phyloP scores from a whole-genome alignment of 2,113 vertebrate genomes.

The Nicator chloris region DNA sequence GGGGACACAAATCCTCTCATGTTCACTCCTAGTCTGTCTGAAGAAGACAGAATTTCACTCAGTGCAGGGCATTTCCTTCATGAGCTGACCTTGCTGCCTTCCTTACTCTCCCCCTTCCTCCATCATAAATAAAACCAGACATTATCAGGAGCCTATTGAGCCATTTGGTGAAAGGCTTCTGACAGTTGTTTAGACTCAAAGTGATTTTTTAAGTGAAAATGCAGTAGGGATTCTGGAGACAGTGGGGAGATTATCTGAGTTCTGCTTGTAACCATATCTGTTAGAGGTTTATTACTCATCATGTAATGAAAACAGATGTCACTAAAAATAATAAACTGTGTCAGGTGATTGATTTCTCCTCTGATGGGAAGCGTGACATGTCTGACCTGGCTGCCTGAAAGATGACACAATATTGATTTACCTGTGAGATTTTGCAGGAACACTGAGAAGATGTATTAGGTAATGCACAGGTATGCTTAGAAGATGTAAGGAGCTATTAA shows the following conservation, averaged over 20 bases:
- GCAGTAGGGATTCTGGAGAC: background rate
- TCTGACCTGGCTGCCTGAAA: conserved; percentile 6
- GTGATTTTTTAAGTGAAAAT: background rate
- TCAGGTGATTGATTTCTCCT: conserved; percentile 27
- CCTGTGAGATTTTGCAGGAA: background rate
- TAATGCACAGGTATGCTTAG: background rate
- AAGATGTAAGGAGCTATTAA: conserved; percentile 10
- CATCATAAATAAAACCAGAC: conserved; percentile 1
- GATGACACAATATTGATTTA: conserved; percentile 45
- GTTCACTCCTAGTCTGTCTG: background rate
- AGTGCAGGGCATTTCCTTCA: background rate
- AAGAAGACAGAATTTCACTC: background rate
- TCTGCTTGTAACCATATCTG: background rate
- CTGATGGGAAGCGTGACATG: background rate
- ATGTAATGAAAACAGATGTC: conserved; percentile 26
- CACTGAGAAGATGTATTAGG: background rate
- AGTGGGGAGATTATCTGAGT: background rate
- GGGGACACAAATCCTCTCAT: background rate
- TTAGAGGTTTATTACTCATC: background rate
- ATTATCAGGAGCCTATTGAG: background rate
- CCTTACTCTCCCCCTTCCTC: background rate
- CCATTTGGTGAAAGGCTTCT: conserved; percentile 19
- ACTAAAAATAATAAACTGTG: background rate
- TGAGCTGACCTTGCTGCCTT: background rate
- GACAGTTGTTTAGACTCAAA: conserved; percentile 23